Conservation (phyloP, 2,797 vertebrate species). For the Gambusia yucatana region DNA sequence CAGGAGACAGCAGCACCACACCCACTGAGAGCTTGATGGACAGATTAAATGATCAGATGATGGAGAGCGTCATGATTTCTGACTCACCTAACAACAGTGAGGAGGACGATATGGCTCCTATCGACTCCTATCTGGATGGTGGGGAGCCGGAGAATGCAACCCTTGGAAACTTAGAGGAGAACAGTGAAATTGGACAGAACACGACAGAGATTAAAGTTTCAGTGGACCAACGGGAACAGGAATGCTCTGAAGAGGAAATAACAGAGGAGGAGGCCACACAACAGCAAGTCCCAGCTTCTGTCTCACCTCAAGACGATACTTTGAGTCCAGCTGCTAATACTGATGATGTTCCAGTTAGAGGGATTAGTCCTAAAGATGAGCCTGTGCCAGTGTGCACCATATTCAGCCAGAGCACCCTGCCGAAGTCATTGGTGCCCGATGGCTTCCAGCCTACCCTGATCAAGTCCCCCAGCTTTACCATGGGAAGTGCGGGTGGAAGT, state of each 20-base stretch:
- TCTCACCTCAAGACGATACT: conserved; percentile 35
- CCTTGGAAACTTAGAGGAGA: conserved; percentile 13
- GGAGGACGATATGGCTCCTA: conserved; percentile 89
- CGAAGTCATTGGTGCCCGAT: conserved; percentile 83
- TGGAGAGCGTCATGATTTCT: conserved; percentile 98
- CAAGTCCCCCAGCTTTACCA: conserved; percentile 94
- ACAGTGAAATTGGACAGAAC: conserved; percentile 50
- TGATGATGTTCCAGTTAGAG: conserved; percentile 48
- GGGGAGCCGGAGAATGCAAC: conserved; percentile 39
- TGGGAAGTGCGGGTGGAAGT: conserved; percentile 56
- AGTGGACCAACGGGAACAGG: conserved; percentile 62
- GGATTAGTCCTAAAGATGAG: conserved; percentile 63
- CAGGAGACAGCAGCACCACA: conserved; percentile 81
- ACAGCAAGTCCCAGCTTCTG: conserved; percentile 9
- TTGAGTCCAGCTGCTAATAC: conserved; percentile 37
- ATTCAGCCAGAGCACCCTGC: conserved; percentile 86
- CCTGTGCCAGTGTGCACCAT: conserved; percentile 93
- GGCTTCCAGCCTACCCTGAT: conserved; percentile 97
- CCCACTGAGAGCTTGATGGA: conserved; percentile 86
- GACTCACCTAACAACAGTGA: conserved; percentile 96
- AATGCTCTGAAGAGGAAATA: conserved; percentile 51
- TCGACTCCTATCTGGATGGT: conserved; percentile 84
- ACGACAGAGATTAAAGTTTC: conserved; percentile 70
- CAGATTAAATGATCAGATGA: conserved; percentile 95
- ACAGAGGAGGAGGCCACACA: conserved; percentile 38